Evolutionary conservation across 2,888 invertebrate genomes (phyloP).

Genomic region (Priocnemis perturbator): DNA sequence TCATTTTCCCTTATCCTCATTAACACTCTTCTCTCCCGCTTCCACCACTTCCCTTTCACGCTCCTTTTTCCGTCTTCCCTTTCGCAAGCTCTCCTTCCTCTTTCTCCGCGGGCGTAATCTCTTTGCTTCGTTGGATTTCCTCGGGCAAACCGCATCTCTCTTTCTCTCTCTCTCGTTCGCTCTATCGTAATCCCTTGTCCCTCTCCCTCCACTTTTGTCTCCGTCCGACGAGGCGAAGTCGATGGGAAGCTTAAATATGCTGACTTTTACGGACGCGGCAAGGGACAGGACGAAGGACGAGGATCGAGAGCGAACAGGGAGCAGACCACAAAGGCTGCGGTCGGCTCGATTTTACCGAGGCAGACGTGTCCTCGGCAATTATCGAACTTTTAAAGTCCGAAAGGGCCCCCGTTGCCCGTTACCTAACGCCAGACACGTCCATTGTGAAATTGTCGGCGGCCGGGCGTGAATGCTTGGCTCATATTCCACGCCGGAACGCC

Average conservation of each 20-base stretch:
- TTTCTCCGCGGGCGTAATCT: constrained; percentile 13
- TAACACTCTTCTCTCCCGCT: constrained; percentile 21
- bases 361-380: constrained; percentile 74
- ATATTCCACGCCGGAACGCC: constrained; percentile 19
- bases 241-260: constrained; percentile 69
- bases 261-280: constrained; percentile 70
- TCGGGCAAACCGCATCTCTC: constrained; percentile 2
- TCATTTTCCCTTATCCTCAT: constrained; percentile 23
- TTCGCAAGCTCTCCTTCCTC: constrained; percentile 8
- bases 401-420: constrained; percentile 57
- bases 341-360: constrained; percentile 72
- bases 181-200: constrained; percentile 16
- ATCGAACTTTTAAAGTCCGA: constrained; percentile 72
- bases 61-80: constrained; percentile 7
- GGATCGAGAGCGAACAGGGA: constrained; percentile 42
- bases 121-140: no score
- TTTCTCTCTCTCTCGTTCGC: constrained; percentile 15
- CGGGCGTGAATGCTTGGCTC: constrained; percentile 42
- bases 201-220: constrained; percentile 30
- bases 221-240: constrained; percentile 40
- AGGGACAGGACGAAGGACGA: constrained; percentile 42
- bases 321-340: constrained; percentile 73
- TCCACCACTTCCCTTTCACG: constrained; percentile 8
- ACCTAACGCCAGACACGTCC: constrained; percentile 51
- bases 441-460: constrained; percentile 47